Conservation (phyloP, 2,888 invertebrate genomes). For the Erebia ligea region DNA sequence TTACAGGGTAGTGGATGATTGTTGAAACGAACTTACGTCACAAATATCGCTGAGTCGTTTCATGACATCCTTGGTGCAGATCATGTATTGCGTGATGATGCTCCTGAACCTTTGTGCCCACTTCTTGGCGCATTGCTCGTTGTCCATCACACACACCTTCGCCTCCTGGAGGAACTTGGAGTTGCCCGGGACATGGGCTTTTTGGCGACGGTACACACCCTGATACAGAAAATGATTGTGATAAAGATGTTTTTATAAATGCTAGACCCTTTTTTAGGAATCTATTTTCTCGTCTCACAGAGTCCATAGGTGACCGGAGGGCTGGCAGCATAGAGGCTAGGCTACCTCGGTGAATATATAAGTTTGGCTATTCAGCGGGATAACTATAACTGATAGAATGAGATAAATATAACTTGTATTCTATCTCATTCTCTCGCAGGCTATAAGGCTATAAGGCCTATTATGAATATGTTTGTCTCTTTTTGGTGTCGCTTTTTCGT, state of each 20-base stretch:
- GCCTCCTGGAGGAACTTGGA: conserved; percentile 73
- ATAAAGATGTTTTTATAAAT: neutral
- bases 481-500: too few species aligned
- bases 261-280: too few species aligned
- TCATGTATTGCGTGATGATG: conserved; percentile 75
- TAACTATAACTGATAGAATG: too few species aligned
- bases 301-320: too few species aligned
- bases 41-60: conserved; percentile 71
- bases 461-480: too few species aligned
- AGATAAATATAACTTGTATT: too few species aligned
- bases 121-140: conserved; percentile 73
- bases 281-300: too few species aligned
- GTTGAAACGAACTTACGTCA: conserved; percentile 55
- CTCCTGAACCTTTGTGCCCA: conserved; percentile 71
- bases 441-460: too few species aligned
- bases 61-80: conserved; percentile 77
- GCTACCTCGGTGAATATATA: too few species aligned
- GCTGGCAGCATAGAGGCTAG: too few species aligned
- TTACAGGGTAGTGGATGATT: neutral
- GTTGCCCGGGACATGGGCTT: conserved; percentile 59
- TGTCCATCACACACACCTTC: conserved; percentile 76
- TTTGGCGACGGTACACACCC: conserved; percentile 72
- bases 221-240: conserved; percentile 36
- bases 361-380: too few species aligned
- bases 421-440: too few species aligned